Conservation (phyloP, 2,888 invertebrate genomes). For the Melinopterus prodromus region DNA sequence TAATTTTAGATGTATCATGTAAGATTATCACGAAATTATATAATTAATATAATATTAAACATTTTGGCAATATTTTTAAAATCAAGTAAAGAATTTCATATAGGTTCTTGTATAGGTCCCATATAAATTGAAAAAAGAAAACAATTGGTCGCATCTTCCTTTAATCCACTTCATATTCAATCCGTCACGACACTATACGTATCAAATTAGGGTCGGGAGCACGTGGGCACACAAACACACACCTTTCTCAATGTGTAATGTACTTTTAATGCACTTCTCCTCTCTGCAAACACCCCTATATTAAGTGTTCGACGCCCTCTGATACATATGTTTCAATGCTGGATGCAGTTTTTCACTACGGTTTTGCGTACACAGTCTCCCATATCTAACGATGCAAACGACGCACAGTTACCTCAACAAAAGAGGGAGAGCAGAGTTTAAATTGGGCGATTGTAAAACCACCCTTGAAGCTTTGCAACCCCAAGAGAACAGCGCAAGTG, state of each 20-base stretch:
- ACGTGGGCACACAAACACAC: constrained; percentile 4
- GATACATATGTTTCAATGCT: constrained; percentile 4
- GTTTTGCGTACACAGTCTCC: not conserved
- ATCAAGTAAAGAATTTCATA: too few species aligned
- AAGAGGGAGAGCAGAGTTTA: not conserved
- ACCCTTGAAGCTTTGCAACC: not conserved
- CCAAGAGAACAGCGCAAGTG: not conserved
- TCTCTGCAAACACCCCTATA: not conserved
- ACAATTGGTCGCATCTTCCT: not conserved
- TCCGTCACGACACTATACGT: not conserved
- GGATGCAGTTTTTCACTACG: not conserved
- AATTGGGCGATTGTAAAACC: not conserved
- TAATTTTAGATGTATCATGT: too few species aligned
- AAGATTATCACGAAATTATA: too few species aligned
- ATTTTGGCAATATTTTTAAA: too few species aligned
- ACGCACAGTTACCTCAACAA: not conserved
- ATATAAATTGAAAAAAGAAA: too few species aligned
- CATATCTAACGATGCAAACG: not conserved
- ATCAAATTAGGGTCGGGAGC: not conserved
- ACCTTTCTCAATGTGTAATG: constrained; percentile 4
- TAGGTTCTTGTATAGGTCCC: too few species aligned
- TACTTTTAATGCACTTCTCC: constrained; percentile 4
- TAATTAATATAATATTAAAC: too few species aligned
- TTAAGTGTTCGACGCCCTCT: not conserved
- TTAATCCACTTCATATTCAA: not conserved